These are phyloP conservation scores for Platyrinchus mystaceus DNA, from an alignment of 2,797 vertebrate species.

Conservation along the genomic window DNA sequence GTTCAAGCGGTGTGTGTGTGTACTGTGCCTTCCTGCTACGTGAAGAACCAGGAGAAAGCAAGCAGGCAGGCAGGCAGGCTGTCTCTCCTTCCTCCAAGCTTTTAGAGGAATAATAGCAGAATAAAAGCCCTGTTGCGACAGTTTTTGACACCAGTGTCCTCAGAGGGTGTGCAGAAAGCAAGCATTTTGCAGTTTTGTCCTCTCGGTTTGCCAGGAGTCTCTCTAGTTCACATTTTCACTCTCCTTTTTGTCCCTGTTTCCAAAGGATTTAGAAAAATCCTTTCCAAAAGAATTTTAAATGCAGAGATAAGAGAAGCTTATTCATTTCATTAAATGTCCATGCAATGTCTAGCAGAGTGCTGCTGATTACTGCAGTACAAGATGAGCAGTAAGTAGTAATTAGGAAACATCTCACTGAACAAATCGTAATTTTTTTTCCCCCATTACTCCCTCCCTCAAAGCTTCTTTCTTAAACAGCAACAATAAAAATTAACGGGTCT, in stretches of 20 bases:
- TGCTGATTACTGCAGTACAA: background rate
- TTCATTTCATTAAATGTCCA: accelerated
- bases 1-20: accelerated
- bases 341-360: background rate
- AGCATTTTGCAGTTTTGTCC: background rate
- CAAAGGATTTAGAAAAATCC: background rate
- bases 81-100: background rate
- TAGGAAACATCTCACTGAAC: background rate
- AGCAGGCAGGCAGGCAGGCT: background rate
- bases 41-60: background rate
- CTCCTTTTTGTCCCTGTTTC: background rate
- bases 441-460: background rate
- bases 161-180: background rate
- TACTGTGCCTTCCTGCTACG: background rate
- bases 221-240: background rate
- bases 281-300: background rate
- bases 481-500: background rate
- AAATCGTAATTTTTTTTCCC: background rate
- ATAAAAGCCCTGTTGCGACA: background rate
- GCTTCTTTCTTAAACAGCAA: background rate
- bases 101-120: background rate
- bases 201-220: background rate
- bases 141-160: background rate
- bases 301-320: background rate
- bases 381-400: background rate